Percentiles rank a stretch among this genome's conserved stretches.
Conservation (phyloP, 2,888 invertebrate genomes). For the Pollenia labialis region DNA sequence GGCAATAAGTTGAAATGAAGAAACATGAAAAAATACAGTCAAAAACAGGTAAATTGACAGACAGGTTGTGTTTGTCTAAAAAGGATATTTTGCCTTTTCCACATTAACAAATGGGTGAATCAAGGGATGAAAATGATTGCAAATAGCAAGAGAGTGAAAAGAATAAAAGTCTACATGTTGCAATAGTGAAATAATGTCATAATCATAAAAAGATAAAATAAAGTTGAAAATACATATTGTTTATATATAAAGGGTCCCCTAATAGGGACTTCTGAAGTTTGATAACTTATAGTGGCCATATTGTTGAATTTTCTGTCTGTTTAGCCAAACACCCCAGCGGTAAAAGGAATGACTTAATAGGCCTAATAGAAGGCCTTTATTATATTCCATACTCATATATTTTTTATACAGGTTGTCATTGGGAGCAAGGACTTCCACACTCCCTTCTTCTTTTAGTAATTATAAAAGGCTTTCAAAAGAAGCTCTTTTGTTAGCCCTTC, state of each 20-base stretch:
- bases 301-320: no score
- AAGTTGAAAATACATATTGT: constrained; percentile 41
- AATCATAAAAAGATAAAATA: constrained; percentile 67
- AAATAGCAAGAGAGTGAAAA: constrained; percentile 26
- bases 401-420: no score
- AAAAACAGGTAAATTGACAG: constrained; percentile 60
- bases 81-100: constrained; percentile 28
- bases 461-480: no score
- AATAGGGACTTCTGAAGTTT: no score
- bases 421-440: no score
- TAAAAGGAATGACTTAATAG: no score
- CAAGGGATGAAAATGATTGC: constrained; percentile 48
- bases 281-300: no score
- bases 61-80: constrained; percentile 39
- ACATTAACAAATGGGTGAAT: background rate
- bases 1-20: constrained; percentile 59
- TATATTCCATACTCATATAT: no score
- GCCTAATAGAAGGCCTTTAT: no score
- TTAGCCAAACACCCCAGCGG: no score
- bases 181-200: constrained; percentile 69
- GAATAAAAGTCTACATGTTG: constrained; percentile 45
- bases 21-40: constrained; percentile 35
- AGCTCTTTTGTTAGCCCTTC: no score
- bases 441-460: no score
- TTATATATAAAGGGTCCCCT: background rate